Evolutionary conservation across 2,113 vertebrate species (phyloP).

Genomic region (Nerophis ophidion): DNA sequence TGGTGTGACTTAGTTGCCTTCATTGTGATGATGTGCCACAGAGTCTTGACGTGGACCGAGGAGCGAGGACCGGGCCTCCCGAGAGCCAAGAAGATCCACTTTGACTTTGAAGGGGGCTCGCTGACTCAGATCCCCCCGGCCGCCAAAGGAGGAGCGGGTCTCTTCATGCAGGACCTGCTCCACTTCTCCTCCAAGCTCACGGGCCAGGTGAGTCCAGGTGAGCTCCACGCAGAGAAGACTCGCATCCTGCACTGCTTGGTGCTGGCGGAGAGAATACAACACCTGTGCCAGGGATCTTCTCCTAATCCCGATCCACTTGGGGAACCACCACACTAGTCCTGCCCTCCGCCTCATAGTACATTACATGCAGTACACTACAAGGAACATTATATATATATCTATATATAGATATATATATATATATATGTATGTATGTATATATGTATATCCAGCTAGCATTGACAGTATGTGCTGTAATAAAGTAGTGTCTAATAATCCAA

Average conservation of each 20-base stretch:
- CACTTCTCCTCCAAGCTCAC: conserved; percentile 82
- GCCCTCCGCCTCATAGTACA: no score
- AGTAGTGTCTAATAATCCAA: no score
- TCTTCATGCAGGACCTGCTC: conserved; percentile 90
- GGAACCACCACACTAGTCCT: no score
- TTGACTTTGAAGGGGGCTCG: conserved; percentile 67
- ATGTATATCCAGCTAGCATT: no score
- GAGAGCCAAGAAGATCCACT: conserved; percentile 78
- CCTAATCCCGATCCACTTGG: no score
- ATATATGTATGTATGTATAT: no score
- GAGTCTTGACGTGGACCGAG: conserved; percentile 87
- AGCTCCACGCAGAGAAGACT: conserved; percentile 74
- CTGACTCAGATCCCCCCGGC: conserved; percentile 78
- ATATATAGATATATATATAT: no score
- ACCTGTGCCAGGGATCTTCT: conserved; percentile 51
- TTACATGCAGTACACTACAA: no score
- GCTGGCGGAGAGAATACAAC: conserved; percentile 78
- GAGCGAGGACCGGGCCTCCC: conserved; percentile 80
- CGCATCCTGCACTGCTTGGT: conserved; percentile 81
- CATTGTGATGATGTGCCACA: conserved; percentile 33
- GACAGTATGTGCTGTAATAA: no score
- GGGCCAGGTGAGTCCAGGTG: conserved; percentile 70
- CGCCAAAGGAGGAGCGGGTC: conserved; percentile 68
- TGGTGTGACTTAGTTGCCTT: no score
- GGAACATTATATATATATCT: no score